A percentile compares a stretch with the other conserved stretches of the same genome.
phyloP scores from a whole-genome alignment of 1,140 invertebrate genomes.

The Drosophila sp. region DNA sequence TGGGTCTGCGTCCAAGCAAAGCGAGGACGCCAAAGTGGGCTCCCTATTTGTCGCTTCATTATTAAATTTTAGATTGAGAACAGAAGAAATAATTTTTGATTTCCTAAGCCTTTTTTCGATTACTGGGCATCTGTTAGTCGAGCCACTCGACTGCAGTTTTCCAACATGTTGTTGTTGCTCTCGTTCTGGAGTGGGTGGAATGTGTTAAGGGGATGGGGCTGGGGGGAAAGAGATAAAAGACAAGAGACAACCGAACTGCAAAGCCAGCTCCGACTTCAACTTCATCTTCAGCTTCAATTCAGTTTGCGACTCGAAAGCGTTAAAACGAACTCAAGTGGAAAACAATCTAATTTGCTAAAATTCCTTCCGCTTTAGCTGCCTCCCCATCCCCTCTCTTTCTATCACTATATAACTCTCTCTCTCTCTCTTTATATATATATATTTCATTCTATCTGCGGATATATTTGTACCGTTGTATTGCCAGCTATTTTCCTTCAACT shows the following conservation, averaged over 20 bases:
- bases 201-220: not conserved
- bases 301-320: slow-evolving; percentile 60
- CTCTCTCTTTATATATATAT: not conserved
- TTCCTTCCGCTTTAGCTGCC: slow-evolving; percentile 72
- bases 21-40: no score
- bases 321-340: slow-evolving; percentile 84
- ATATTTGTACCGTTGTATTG: slow-evolving; percentile 43
- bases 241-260: not conserved
- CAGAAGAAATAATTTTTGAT: no score
- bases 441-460: slow-evolving; percentile 7
- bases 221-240: slow-evolving; percentile 11
- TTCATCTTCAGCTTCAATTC: slow-evolving; percentile 21
- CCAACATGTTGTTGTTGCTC: slow-evolving; percentile 17
- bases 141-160: no score
- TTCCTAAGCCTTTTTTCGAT: no score
- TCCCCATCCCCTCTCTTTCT: slow-evolving; percentile 19
- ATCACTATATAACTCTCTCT: not conserved
- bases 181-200: slow-evolving; percentile 39
- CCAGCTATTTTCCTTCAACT: slow-evolving; percentile 69
- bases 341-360: slow-evolving; percentile 84
- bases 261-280: slow-evolving; percentile 27
- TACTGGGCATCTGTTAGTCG: no score
- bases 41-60: no score
- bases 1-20: no score
- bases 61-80: no score